Conservation (phyloP, 2,797 vertebrate species). For the Eidolon dupreanum region DNA sequence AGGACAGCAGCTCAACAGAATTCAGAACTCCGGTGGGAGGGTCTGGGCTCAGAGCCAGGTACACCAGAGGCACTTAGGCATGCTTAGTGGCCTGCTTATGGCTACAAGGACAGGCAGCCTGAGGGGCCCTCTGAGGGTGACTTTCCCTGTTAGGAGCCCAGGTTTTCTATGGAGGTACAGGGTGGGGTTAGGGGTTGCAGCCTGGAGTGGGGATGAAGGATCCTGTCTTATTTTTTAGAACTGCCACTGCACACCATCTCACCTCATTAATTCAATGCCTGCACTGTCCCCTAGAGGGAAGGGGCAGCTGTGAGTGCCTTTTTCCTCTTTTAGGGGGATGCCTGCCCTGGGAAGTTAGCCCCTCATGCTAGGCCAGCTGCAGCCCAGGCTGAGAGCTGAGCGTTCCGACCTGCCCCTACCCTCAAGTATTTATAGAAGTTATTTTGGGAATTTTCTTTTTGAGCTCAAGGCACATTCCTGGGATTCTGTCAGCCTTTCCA, state of each 20-base stretch:
- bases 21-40: background rate
- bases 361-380: background rate
- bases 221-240: background rate
- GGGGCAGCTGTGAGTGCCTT: background rate
- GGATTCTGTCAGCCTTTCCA: conserved; percentile 83
- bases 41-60: background rate
- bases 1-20: background rate
- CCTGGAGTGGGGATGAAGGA: background rate
- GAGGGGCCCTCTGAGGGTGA: background rate
- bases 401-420: conserved; percentile 66
- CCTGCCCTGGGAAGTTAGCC: background rate
- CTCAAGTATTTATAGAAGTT: conserved; percentile 84
- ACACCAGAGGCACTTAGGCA: background rate
- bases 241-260: accelerated
- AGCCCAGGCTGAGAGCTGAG: conserved; percentile 32
- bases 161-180: background rate
- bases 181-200: background rate
- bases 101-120: background rate
- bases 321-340: background rate
- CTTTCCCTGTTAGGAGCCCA: background rate
- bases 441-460: conserved; percentile 85
- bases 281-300: background rate
- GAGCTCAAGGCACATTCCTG: conserved; percentile 84
- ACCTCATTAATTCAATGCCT: background rate
- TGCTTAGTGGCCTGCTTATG: background rate